A percentile compares a stretch with the other conserved stretches of the same genome.
Conservation (phyloP, 2,797 vertebrate genomes). For the Thunnus albacares region DNA sequence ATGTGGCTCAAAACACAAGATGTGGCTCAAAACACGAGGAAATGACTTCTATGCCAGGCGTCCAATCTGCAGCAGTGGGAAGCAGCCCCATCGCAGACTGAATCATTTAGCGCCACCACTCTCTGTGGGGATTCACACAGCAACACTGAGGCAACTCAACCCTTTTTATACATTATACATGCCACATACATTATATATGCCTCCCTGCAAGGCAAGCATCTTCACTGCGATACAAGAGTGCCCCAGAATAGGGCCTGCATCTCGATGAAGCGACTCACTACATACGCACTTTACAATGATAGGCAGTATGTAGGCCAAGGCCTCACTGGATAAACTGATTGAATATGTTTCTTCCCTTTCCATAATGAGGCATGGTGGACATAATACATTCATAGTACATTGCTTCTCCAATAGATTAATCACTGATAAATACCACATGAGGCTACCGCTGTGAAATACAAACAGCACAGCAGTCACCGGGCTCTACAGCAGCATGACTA, state of each 20-base stretch:
- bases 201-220: conserved; percentile 75
- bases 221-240: conserved; percentile 61
- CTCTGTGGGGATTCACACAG: conserved; percentile 72
- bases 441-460: conserved; percentile 11
- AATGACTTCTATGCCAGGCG: conserved; percentile 34
- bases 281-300: conserved; percentile 20
- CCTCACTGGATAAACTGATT: conserved; percentile 39
- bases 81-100: conserved; percentile 59
- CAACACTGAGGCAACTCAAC: conserved; percentile 75
- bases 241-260: conserved; percentile 65
- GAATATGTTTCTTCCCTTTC: conserved; percentile 35
- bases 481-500: conserved; percentile 4
- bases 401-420: conserved; percentile 26
- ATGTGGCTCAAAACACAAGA: conserved; percentile 26
- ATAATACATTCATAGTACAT: conserved; percentile 27
- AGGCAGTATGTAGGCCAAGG: conserved; percentile 63
- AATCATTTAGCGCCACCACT: conserved; percentile 79
- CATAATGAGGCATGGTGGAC: conserved; percentile 49
- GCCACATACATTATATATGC: conserved; percentile 83
- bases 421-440: conserved; percentile 23
- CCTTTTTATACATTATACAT: conserved; percentile 85
- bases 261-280: conserved; percentile 37
- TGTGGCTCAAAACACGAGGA: conserved; percentile 18
- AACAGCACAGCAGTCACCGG: conserved; percentile 9
- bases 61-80: conserved; percentile 51